Evolutionary conservation across 2,797 vertebrate species (phyloP).

Genomic region (Sebastiscus albofasciatus): DNA sequence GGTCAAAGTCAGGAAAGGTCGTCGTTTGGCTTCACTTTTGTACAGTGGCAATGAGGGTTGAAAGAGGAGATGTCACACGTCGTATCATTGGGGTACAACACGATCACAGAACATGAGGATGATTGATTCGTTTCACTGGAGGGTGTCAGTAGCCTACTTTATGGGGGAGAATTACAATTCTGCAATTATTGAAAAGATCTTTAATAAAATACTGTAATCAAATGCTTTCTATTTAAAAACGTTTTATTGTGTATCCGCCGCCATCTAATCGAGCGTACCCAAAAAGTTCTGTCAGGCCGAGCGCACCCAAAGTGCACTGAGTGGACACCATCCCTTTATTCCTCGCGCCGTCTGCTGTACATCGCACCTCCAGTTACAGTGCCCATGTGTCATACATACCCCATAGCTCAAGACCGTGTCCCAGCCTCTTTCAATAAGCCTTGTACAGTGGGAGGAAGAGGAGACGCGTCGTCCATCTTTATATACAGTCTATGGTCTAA

Average conservation of each 20-base stretch:
- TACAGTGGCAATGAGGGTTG: not conserved
- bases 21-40: no score
- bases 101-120: no score
- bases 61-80: not conserved
- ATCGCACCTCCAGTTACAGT: no score
- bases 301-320: not conserved
- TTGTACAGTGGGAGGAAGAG: no score
- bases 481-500: no score
- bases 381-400: no score
- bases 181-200: not conserved
- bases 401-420: no score
- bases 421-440: no score
- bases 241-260: rapidly evolving
- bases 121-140: no score
- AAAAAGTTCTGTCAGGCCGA: not conserved
- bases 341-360: not conserved
- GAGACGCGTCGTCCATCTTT: rapidly evolving
- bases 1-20: no score
- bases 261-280: not conserved
- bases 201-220: not conserved
- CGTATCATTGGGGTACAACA: not conserved
- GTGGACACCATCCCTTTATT: not conserved
- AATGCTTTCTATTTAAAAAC: not conserved
- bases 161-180: not conserved
- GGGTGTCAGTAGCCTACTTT: no score